Percentiles rank a stretch among this genome's conserved stretches.
Conservation (phyloP, 2,888 invertebrate genomes). For the Physocephala rufipes region DNA sequence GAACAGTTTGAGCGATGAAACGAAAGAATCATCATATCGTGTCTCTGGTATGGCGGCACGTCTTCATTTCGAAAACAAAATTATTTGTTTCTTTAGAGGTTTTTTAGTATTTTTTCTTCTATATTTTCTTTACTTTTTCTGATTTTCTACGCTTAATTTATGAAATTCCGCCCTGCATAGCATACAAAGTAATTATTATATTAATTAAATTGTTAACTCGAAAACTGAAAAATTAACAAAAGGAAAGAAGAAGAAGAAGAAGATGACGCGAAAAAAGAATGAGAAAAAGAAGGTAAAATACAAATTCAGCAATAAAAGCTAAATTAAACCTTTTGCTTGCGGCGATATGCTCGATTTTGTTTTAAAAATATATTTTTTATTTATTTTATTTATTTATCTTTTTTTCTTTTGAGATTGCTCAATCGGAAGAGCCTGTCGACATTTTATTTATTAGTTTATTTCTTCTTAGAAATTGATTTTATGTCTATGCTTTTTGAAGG, state of each 20-base stretch:
- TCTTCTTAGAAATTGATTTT: too few relatives aligned
- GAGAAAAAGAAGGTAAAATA: too few relatives aligned
- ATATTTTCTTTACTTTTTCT: constrained; percentile 6
- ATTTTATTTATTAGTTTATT: too few relatives aligned
- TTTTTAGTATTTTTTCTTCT: neutral
- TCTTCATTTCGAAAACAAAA: constrained; percentile 7
- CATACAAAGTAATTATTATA: constrained; percentile 26
- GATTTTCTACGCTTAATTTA: constrained; percentile 17
- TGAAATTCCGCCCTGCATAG: constrained; percentile 30
- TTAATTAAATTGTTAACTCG: neutral
- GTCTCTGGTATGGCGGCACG: constrained; percentile 9
- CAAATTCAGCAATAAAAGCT: too few relatives aligned
- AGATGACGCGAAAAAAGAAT: too few relatives aligned
- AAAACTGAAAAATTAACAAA: neutral
- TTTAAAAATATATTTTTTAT: too few relatives aligned
- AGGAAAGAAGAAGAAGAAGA: neutral
- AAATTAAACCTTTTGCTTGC: too few relatives aligned
- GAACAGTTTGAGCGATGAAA: neutral
- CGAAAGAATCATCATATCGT: neutral
- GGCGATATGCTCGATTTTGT: too few relatives aligned
- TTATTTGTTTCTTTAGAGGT: neutral
- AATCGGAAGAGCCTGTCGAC: too few relatives aligned
- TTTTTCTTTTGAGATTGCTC: too few relatives aligned
- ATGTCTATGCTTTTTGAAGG: too few relatives aligned
- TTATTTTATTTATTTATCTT: too few relatives aligned